Conservation (phyloP, 2,888 invertebrate species). For the Oligia latruncula region DNA sequence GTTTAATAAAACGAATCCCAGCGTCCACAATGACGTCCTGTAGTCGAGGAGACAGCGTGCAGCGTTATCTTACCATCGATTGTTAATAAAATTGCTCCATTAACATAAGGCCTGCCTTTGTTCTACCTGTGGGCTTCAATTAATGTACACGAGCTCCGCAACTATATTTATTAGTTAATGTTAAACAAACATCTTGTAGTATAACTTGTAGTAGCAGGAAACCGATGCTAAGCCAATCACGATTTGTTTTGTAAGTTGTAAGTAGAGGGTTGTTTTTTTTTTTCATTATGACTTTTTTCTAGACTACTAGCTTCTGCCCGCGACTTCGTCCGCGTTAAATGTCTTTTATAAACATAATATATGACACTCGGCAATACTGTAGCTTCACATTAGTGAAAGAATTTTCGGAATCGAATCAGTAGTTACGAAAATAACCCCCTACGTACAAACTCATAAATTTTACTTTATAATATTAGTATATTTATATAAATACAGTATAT, state of each 20-base stretch:
- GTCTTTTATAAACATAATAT: background rate
- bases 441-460: background rate
- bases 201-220: conserved; percentile 9
- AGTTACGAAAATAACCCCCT: background rate
- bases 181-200: conserved; percentile 13
- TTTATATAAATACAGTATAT: background rate
- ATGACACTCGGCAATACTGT: background rate
- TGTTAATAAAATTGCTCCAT: conserved; percentile 79
- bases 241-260: background rate
- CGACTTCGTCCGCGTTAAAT: background rate
- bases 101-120: conserved; percentile 72
- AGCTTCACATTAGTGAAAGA: background rate
- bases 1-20: conserved; percentile 71
- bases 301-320: background rate
- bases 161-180: conserved; percentile 44
- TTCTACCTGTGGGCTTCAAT: conserved; percentile 55
- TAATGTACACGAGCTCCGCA: conserved; percentile 43
- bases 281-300: background rate
- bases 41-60: conserved; percentile 63
- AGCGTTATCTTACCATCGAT: conserved; percentile 75
- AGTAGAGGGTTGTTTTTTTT: background rate
- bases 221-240: background rate
- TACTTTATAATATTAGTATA: background rate
- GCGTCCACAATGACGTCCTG: conserved; percentile 70
- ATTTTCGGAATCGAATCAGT: background rate